Evolutionary conservation across 2,113 vertebrate species (phyloP).

Genomic region (Pica pica): DNA sequence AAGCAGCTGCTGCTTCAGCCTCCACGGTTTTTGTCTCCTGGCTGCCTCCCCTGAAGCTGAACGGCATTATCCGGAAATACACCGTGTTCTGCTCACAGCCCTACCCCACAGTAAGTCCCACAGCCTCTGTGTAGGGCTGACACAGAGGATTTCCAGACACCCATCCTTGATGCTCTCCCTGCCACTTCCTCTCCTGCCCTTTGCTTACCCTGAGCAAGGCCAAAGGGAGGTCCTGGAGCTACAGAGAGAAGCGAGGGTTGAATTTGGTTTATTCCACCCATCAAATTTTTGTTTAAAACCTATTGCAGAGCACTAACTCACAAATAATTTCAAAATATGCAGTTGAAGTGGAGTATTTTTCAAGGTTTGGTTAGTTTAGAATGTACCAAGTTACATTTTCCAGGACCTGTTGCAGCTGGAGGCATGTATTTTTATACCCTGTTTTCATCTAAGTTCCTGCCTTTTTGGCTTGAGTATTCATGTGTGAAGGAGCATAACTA

Average conservation of each 20-base stretch:
- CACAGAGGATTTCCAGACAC: background rate
- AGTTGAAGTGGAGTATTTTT: background rate
- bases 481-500: background rate
- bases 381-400: background rate
- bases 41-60: constrained; percentile 94
- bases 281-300: background rate
- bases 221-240: background rate
- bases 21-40: constrained; percentile 95
- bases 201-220: background rate
- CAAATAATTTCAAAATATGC: background rate
- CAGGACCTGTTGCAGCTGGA: background rate
- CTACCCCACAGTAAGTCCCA: constrained; percentile 87
- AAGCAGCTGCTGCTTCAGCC: constrained; percentile 89
- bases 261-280: background rate
- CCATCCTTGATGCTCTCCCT: background rate
- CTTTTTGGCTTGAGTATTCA: background rate
- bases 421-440: background rate
- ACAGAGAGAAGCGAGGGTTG: background rate
- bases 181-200: rapidly evolving
- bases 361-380: background rate
- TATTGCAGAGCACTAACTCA: background rate
- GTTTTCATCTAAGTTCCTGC: background rate
- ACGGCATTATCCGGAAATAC: constrained; percentile 97
- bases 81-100: constrained; percentile 97
- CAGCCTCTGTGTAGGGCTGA: background rate